Evolutionary conservation across 1,140 invertebrate species (phyloP), one percentile per base, ranked within the genome.

Genomic region (Eueides isabella): DNA sequence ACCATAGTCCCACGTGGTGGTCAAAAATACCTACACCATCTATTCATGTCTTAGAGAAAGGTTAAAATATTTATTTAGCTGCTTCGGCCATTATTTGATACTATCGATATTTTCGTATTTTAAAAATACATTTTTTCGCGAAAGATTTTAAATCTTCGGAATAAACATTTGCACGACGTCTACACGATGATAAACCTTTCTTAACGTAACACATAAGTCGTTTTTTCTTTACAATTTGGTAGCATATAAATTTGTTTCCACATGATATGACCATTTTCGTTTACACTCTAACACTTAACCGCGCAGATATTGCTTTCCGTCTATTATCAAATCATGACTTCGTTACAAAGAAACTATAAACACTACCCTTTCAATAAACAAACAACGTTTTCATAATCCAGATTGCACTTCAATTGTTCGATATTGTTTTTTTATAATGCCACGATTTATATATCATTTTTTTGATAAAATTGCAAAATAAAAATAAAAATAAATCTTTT

Each of bases 131-230:
- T 80, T 76, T 74, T 38, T 80, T 83, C 81, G 80, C 79, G 80
- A 86, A 89, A 91, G 91, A 92, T 92, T 92, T 84, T 85, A 80
- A 92, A 92, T 90, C 91, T 90, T 85, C 87, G 77, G 73, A 85
- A 85, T 83, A 82, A 84, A 81, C 82, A 85, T 83, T 86, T 80
- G 80, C 86, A 89, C 84, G 85, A 84, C 82, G 86, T 84, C 83
- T 88, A 88, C 82, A 80, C 82, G 82, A 81, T 87, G 82, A 80
- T 74, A 82, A 85, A 89, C 81, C 83, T 82, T 86, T 88, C 78
- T 80, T 85, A 84, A 80, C 83, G 67, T 83, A 78, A 91, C 82
- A 84, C 84, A 83, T 84, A 84, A 79, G 79, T 80, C 84, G 76
- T 82, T 83, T 70, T 79, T 79, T 86, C 84, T 87, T 85, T 84